Base-by-base conservation (phyloP, 2,113 vertebrate species). In the Cairina moschata region DNA sequence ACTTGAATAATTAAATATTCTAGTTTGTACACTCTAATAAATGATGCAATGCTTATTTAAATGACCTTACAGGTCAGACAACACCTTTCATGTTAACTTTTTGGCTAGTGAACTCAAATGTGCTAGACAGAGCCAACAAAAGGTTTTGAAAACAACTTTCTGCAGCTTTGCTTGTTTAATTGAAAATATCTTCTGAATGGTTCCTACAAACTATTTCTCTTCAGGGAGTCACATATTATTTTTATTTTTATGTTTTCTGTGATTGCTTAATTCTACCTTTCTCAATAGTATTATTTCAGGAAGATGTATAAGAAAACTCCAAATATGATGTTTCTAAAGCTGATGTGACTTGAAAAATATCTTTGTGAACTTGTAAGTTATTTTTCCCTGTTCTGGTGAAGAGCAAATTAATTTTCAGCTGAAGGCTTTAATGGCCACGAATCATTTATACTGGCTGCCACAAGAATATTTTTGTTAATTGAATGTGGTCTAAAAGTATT, bases 371-470 rank as follows among this genome's bases (percentile, higher is more conserved):
- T 90, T 84, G 3, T 29, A 91, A 73, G 32, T 75, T 91, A 72
- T 58, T 90, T 94, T 72, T 87, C 5, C 46, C 18, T 5, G 2
- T 77, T 75, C 26, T 72, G 11, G 6, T 62, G 66, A 73, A 86
- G 67, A 79, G 36, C 52, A 94, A 93, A 95, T 93, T 91, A 89
- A 95, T 94, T 93, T 94, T 80, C 32, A 82, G 29, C 59, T 78
- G 65, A 95, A 94, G 67, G 62, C 23, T 82, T 86, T 93, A 82
- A 82, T 63, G 87, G 72, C 55, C 31, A 81, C 82, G 54, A 93
- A 79, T 92, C 36, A 68, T 95, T 90, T 88, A 36, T 90, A 58
- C 21, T 85, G 74, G 34, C 40, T 86, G 54, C 62, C 23, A 6
- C n/a, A 75, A 67, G 86, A 76, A 54, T 14, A 13, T 73, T 94